These are phyloP conservation scores for Noctua fimbriata DNA, from an alignment of 2,888 invertebrate genomes.

Conservation along the genomic window DNA sequence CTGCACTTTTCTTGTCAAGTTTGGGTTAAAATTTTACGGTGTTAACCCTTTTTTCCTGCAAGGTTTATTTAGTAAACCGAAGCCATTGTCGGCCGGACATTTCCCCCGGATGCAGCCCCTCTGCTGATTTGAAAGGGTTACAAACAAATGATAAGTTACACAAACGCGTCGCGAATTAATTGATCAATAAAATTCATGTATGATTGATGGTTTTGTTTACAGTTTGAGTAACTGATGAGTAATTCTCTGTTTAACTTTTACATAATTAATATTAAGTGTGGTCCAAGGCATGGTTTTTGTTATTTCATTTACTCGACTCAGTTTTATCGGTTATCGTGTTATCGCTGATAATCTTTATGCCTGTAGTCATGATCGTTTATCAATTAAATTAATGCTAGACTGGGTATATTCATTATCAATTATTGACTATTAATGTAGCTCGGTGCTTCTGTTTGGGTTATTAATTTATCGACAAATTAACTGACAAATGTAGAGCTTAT, in stretches of 20 bases:
- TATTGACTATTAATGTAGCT: slow-evolving; percentile 45
- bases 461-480: slow-evolving; percentile 17
- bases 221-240: slow-evolving; percentile 52
- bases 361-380: slow-evolving; percentile 22
- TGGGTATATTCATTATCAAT: slow-evolving; percentile 54
- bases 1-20: slow-evolving; percentile 14
- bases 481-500: slow-evolving; percentile 27
- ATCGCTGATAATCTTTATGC: slow-evolving; percentile 47
- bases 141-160: slow-evolving; percentile 49
- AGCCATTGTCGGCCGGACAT: slow-evolving; percentile 38
- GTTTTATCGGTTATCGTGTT: slow-evolving; percentile 22
- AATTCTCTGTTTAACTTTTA: slow-evolving; percentile 55
- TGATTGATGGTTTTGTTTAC: slow-evolving; percentile 75
- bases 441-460: slow-evolving; percentile 2
- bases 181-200: slow-evolving; percentile 64
- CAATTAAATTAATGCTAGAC: slow-evolving; percentile 45
- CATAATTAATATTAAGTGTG: slow-evolving; percentile 42
- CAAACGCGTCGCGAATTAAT: slow-evolving; percentile 60
- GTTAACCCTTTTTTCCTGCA: slow-evolving; percentile 39
- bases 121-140: slow-evolving; percentile 59
- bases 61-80: slow-evolving; percentile 33
- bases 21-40: not conserved
- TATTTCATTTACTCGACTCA: slow-evolving; percentile 20
- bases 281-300: slow-evolving; percentile 37
- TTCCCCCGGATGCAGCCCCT: slow-evolving; percentile 34